Percentiles rank a stretch among this genome's conserved stretches.
Conservation (phyloP, 2,888 invertebrate species). For the Drosophila falleni region DNA sequence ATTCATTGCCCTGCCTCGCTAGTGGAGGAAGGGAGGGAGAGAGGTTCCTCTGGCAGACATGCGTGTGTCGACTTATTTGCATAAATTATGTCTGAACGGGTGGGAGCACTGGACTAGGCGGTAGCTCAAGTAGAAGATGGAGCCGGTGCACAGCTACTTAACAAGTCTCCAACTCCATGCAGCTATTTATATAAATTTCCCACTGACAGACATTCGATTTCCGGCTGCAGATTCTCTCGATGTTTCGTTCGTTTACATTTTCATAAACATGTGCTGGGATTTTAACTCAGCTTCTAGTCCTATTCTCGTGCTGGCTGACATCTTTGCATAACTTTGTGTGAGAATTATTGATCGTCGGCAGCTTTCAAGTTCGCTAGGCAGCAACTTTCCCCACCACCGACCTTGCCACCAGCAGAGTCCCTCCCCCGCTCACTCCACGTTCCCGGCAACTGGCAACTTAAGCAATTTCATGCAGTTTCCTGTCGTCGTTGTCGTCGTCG, state of each 20-base stretch:
- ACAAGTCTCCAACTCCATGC: conserved; percentile 17
- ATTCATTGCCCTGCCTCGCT: conserved; percentile 58
- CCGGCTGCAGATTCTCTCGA: conserved; percentile 60
- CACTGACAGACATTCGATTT: conserved; percentile 78
- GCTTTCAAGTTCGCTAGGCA: conserved; percentile 67
- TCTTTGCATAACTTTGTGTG: conserved; percentile 66
- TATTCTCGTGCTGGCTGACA: conserved; percentile 41
- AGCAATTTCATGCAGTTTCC: conserved; percentile 73
- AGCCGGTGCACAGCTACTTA: conserved; percentile 46
- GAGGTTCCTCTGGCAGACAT: conserved; percentile 31
- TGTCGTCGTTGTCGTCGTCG: conserved; percentile 54
- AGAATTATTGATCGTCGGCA: conserved; percentile 70
- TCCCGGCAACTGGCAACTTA: conserved; percentile 10
- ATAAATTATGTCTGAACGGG: conserved; percentile 59
- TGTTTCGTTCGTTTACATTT: conserved; percentile 64
- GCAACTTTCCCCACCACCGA: conserved; percentile 12
- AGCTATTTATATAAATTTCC: conserved; percentile 64
- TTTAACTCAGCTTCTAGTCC: conserved; percentile 26
- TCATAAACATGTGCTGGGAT: conserved; percentile 74
- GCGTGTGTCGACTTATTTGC: conserved; percentile 66
- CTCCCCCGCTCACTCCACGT: no score
- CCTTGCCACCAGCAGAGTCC: no score
- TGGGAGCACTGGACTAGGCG: conserved; percentile 13
- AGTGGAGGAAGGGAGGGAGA: conserved; percentile 16
- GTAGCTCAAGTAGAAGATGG: conserved; percentile 6